Conservation (phyloP, 1,140 invertebrate species). For the Physella acuta region DNA sequence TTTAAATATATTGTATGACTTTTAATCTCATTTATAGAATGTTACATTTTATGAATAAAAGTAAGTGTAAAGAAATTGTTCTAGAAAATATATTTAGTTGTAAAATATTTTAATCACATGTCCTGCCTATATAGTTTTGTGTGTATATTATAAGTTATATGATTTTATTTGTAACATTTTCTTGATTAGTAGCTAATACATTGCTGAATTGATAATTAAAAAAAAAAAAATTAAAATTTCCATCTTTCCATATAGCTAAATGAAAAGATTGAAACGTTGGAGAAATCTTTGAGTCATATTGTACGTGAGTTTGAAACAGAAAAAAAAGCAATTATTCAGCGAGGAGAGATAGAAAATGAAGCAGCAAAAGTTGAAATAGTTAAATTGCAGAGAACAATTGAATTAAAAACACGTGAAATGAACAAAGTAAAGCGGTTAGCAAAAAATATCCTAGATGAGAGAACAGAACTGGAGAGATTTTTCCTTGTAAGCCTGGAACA, state of each 20-base stretch:
- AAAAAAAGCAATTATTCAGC: conserved; percentile 38
- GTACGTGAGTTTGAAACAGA: conserved; percentile 57
- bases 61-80: no score
- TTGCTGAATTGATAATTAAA: no score
- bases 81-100: no score
- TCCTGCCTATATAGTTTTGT: no score
- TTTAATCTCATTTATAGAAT: no score
- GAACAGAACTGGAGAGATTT: conserved; percentile 59
- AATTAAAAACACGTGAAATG: conserved; percentile 59
- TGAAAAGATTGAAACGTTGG: conserved; percentile 53
- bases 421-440: conserved; percentile 58
- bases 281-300: conserved; percentile 57
- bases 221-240: background rate
- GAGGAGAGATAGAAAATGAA: conserved; percentile 47
- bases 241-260: conserved; percentile 35
- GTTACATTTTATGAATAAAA: no score
- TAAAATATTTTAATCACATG: no score
- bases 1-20: no score
- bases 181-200: no score
- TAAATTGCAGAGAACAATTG: conserved; percentile 57
- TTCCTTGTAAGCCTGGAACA: conserved; percentile 56
- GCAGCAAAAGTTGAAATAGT: conserved; percentile 51
- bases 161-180: no score
- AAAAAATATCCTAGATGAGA: conserved; percentile 58
- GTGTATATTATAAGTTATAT: no score